A percentile compares a stretch with the other conserved stretches of the same genome.
phyloP scores from a whole-genome alignment of 2,888 invertebrate species.

The Acronicta leporina region DNA sequence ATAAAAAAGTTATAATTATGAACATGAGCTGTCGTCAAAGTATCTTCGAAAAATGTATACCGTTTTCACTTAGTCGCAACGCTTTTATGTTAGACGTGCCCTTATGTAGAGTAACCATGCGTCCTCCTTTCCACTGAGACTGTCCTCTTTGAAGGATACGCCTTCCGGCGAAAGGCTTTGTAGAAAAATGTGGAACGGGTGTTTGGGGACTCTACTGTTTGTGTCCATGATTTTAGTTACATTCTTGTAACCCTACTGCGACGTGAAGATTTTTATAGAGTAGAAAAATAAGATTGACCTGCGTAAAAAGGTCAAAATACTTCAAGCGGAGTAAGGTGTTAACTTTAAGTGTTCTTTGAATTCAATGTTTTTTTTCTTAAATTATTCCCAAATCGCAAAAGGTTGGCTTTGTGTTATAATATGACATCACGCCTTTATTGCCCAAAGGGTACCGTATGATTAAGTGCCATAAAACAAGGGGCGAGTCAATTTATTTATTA shows the following conservation, averaged over 20 bases:
- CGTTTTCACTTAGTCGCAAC: constrained; percentile 17
- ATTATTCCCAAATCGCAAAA: no score
- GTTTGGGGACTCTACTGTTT: constrained; percentile 27
- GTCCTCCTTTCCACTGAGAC: constrained; percentile 23
- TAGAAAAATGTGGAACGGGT: constrained; percentile 33
- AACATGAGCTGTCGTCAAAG: constrained; percentile 15
- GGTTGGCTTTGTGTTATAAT: no score
- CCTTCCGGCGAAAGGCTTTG: constrained; percentile 37
- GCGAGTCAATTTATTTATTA: no score
- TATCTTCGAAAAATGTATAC: constrained; percentile 22
- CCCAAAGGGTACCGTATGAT: no score
- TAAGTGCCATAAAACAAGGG: no score
- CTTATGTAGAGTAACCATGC: constrained; percentile 40
- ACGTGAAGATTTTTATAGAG: no score
- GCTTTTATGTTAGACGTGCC: constrained; percentile 39
- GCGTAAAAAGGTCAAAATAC: no score
- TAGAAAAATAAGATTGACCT: no score
- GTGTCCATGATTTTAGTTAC: constrained; percentile 17
- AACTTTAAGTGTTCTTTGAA: no score
- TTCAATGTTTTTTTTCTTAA: no score
- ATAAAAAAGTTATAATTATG: constrained; percentile 11
- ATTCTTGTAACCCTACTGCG: constrained; percentile 17
- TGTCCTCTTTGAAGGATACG: constrained; percentile 42
- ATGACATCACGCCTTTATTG: no score
- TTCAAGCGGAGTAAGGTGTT: no score